phyloP scores from a whole-genome alignment of 2,888 invertebrate species.

The Ectobius pallidus region DNA sequence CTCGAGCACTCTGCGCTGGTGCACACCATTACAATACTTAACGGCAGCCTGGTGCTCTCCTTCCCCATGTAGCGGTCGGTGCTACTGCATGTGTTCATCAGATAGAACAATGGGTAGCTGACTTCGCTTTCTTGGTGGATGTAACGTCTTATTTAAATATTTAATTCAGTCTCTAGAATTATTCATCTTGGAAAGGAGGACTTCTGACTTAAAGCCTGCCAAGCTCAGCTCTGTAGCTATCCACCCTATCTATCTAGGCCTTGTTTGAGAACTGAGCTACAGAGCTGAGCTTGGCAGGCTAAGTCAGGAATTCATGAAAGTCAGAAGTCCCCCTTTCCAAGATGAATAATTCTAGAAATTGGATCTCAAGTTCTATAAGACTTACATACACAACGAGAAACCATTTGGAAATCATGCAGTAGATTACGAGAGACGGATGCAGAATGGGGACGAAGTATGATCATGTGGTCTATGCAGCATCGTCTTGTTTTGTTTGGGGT shows the following conservation, averaged over 20 bases:
- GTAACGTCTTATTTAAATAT: too few relatives aligned
- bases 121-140: too few relatives aligned
- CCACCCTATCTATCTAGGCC: too few relatives aligned
- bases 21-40: too few relatives aligned
- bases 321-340: constrained; percentile 48
- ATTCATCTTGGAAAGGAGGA: constrained; percentile 41
- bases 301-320: constrained; percentile 71
- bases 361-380: constrained; percentile 84
- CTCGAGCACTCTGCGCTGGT: too few relatives aligned
- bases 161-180: too few relatives aligned
- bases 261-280: constrained; percentile 76
- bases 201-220: constrained; percentile 67
- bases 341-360: constrained; percentile 68
- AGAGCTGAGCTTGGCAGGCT: constrained; percentile 83
- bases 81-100: too few relatives aligned
- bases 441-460: constrained; percentile 82
- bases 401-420: constrained; percentile 77
- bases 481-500: constrained; percentile 74
- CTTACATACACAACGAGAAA: constrained; percentile 81
- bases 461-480: constrained; percentile 79
- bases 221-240: constrained; percentile 87
- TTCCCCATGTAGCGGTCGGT: too few relatives aligned
- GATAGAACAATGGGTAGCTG: too few relatives aligned
- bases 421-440: constrained; percentile 88
- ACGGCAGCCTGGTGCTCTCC: too few relatives aligned